Evolutionary conservation across 2,797 vertebrate species (phyloP).

Genomic region (Sebastes trivittatus): DNA sequence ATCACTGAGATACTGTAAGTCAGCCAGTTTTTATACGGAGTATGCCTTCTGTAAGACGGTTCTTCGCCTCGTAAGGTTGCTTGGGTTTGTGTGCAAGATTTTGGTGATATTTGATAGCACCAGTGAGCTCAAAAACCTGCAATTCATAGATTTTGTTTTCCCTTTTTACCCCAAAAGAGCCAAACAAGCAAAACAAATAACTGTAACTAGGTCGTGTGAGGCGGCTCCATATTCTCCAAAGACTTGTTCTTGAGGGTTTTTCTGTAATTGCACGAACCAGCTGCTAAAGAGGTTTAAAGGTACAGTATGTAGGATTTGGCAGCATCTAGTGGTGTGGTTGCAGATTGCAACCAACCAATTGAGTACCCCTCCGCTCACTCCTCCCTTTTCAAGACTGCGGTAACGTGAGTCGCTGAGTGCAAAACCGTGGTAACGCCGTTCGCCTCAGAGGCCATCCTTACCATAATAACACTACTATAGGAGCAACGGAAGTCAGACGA

Average conservation of each 20-base stretch:
- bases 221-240: background rate
- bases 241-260: background rate
- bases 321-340: no score
- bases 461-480: no score
- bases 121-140: background rate
- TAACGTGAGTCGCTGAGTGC: no score
- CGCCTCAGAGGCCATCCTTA: no score
- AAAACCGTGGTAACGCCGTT: no score
- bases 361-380: no score
- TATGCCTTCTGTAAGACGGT: background rate
- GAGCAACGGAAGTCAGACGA: no score
- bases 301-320: background rate
- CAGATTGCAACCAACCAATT: no score
- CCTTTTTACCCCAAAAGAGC: background rate
- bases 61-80: background rate
- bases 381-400: no score
- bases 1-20: background rate
- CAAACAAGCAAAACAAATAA: background rate
- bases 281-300: background rate
- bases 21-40: background rate
- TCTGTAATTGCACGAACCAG: background rate
- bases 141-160: background rate
- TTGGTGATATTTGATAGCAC: background rate
- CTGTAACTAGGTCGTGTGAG: background rate
- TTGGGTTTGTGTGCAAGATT: background rate